Base-by-base conservation (phyloP, 2,888 invertebrate species). In the Mythimna loreyi region DNA sequence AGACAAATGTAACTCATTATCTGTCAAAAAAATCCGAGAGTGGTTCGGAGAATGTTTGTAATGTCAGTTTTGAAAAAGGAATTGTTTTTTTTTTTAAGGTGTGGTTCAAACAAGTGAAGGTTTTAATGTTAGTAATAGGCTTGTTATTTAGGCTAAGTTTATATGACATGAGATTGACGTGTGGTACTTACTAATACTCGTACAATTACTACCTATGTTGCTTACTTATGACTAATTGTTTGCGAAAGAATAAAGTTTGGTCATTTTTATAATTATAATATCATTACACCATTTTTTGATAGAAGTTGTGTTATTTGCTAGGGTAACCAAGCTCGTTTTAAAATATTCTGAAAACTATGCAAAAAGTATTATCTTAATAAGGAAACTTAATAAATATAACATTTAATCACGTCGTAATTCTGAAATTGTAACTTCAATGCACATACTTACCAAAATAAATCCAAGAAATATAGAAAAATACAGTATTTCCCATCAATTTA, bases 1-100 rank as follows among this genome's bases (percentile, higher is more conserved):
- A 70, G 55, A 81, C 74, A 71, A 82, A 83, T 81, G 71, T 72
- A 57, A 68, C 52, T 81, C 76, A 82, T 76, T 82, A 75, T 45
- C 56, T 62, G 60, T 65, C 56, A 40, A 57, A 60, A 53, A 56
- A 62, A 72, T 64, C 49, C 21, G 11, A 60, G 11, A 52, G 40
- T 33, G 50, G 62, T 76, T 67, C 40, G 43, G 47, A 72, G 65
- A 72, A 77, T 77, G 50, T 57, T 55, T 40, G 59, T 67, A 56
- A 30, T 56, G 25, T 30, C 30, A 30, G 23, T 30, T 63, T 63
- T 65, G 25, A 55, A 47, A 53, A 72, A 36, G 25, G 59, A 60
- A 60, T n/a, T 64, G 19, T 56, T 43, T 58, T 58, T 49, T 70
- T 25, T 59, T 58, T 50, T 28, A 47, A 57, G 59, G 62, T 21